Evolutionary conservation across 2,797 vertebrate genomes (phyloP), one percentile per base, ranked within the genome.

Genomic region (Dermochelys coriacea): DNA sequence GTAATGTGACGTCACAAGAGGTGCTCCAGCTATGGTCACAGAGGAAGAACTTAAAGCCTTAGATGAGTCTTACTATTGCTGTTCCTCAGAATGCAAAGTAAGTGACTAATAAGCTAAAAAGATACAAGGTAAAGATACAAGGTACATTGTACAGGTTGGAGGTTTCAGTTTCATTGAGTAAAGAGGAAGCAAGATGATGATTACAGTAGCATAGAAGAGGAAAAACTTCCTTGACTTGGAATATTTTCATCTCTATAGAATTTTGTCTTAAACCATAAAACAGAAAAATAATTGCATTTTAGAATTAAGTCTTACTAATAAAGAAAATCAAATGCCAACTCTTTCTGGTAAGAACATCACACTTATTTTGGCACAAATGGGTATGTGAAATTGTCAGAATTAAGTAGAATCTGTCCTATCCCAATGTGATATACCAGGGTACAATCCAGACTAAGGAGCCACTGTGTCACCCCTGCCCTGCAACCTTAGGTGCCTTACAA

Each of bases 1-100:
- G 93, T 91, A 84, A 96, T 89, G 93, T 95, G 86, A 96, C 0
- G 0, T 2, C 61, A 81, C 83, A 57, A 95, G 94, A 50, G 45
- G 79, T 18, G 91, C 75, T 94, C 75, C 87, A 78, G 93, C 85
- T 68, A 97, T 97, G 97, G 97, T 97, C 85, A 83, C 78, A 0
- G 0, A 1, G 82, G 84, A 88, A 57, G 95, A 97, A 87, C 55
- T 1, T 0, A 89, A 68, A 1, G 37, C 94, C 55, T 84, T 86
- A 77, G 92, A 93, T 0, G 29, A 85, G 12, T 75, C 91, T 3
- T 68, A 87, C 74, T 89, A 54, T 87, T 95, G 93, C 93, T 95
- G 82, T 85, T 93, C 93, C 52, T 80, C 82, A 0, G 16, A 68
- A 61, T 91, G 81, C 59, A 90, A 74, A 27, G 97, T 98, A 68